Evolutionary conservation across 2,888 invertebrate genomes (phyloP).

Genomic region (Crocallis elinguaria): DNA sequence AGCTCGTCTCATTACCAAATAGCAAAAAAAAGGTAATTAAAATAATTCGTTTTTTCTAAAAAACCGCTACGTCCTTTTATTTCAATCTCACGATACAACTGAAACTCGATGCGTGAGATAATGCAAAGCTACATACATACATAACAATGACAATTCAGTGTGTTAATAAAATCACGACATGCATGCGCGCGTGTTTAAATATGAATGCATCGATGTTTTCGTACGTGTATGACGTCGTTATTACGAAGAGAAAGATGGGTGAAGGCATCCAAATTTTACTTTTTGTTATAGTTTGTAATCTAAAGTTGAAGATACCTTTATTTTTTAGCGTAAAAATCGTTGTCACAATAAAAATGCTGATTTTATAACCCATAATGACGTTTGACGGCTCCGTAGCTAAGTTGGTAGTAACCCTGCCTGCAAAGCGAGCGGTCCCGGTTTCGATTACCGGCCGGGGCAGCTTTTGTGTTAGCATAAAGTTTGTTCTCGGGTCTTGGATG

Average conservation of each 20-base stretch:
- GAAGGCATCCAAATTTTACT: background rate
- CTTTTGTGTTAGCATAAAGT: too few relatives aligned
- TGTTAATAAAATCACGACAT: constrained; percentile 25
- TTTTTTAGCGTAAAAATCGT: too few relatives aligned
- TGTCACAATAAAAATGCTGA: too few relatives aligned
- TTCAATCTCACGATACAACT: constrained; percentile 10
- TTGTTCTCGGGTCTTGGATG: too few relatives aligned
- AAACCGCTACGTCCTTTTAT: constrained; percentile 18
- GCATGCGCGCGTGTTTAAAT: background rate
- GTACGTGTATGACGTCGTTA: background rate
- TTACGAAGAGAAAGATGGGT: background rate
- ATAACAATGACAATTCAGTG: constrained; percentile 15
- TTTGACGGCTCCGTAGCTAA: too few relatives aligned
- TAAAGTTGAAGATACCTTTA: too few relatives aligned
- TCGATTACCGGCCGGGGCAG: too few relatives aligned
- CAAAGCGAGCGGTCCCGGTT: too few relatives aligned
- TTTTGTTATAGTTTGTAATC: too few relatives aligned
- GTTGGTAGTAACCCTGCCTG: too few relatives aligned
- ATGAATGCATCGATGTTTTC: background rate
- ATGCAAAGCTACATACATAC: constrained; percentile 19
- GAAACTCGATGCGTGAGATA: constrained; percentile 23
- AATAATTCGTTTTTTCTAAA: background rate
- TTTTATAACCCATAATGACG: too few relatives aligned
- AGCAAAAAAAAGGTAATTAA: background rate
- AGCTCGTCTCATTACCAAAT: too few relatives aligned